Evolutionary conservation across 2,113 vertebrate species (phyloP).

Genomic region (Brachypteracias leptosomus): DNA sequence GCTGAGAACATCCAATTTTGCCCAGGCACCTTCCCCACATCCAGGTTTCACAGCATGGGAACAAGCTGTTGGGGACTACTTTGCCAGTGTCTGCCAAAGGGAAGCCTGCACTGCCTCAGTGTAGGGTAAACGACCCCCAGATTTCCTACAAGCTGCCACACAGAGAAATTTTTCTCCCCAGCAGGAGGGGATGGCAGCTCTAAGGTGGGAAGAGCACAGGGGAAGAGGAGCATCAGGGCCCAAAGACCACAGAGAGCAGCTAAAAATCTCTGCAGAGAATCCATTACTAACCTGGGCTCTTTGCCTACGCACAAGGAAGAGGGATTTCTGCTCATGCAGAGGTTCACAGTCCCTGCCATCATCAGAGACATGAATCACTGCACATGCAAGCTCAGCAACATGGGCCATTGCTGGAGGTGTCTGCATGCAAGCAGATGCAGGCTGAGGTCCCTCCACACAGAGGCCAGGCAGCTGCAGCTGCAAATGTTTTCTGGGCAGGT

Average conservation of each 20-base stretch:
- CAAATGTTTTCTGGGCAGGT: neutral
- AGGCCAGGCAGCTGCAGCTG: neutral
- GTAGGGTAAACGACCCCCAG: too few relatives aligned
- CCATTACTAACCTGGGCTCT: neutral
- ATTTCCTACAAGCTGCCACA: neutral
- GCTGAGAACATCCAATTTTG: neutral
- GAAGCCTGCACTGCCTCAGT: rapidly evolving
- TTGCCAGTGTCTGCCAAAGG: neutral
- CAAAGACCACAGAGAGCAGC: neutral
- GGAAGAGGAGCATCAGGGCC: neutral
- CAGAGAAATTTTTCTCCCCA: neutral
- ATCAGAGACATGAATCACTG: rapidly evolving
- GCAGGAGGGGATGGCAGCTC: neutral
- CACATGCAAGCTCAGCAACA: rapidly evolving
- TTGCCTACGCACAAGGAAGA: neutral
- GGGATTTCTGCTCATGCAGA: neutral
- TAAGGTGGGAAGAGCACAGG: rapidly evolving
- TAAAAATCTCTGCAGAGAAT: neutral
- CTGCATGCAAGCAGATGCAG: rapidly evolving
- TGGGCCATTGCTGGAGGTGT: neutral
- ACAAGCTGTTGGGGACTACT: neutral
- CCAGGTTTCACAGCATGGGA: neutral
- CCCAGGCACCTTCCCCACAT: neutral
- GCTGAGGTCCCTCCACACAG: neutral
- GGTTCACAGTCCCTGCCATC: neutral